Base-by-base conservation (phyloP, 2,797 vertebrate species). In the Poliocrania exsul region DNA sequence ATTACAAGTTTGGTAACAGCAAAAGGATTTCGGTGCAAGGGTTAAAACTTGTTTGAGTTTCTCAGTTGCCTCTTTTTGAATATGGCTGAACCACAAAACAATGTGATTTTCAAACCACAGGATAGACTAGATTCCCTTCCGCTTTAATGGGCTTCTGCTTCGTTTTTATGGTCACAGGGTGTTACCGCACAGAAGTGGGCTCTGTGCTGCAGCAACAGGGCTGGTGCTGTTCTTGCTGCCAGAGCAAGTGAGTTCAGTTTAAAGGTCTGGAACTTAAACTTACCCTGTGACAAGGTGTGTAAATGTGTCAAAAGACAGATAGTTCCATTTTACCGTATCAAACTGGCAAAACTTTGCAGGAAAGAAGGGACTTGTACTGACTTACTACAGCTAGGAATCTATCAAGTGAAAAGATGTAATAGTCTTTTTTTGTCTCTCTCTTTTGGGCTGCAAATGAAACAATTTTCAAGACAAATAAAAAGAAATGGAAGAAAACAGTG, bases 51-150 rank as follows among this genome's bases (percentile, higher is more conserved):
- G 37, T 42, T 74, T 90, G 77, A 26, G 58, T 83, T 94, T 90
- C 82, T 88, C 47, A 28, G 69, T 58, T 93, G 65, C 42, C 46
- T 93, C 28, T 64, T 92, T 73, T 62, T 83, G 20, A 57, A 24
- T 47, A 51, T 44, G 3, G 6, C 72, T 72, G 82, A 62, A 65
- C 80, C 88, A 65, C 83, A 95, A 72, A 88, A 31, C 86, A 77
- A 7, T 58, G 70, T 92, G 77, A 62, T 95, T 95, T 84, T 91
- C 77, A 90, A 86, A 88, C 86, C 90, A 70, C 90, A 86, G 62
- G 44, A 81, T 49, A 38, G 80, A 51, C 83, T 90, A 66, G 70
- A 84, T 86, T 90, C 93, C 78, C 90, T 95, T 93, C 73, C 20
- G 4, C 80, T 95, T 93, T 53, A 83, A 47, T 71, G 74, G 72